Evolutionary conservation across 2,113 vertebrate species (phyloP), one percentile per base, ranked within the genome.

Genomic region (Bufo gargarizans): DNA sequence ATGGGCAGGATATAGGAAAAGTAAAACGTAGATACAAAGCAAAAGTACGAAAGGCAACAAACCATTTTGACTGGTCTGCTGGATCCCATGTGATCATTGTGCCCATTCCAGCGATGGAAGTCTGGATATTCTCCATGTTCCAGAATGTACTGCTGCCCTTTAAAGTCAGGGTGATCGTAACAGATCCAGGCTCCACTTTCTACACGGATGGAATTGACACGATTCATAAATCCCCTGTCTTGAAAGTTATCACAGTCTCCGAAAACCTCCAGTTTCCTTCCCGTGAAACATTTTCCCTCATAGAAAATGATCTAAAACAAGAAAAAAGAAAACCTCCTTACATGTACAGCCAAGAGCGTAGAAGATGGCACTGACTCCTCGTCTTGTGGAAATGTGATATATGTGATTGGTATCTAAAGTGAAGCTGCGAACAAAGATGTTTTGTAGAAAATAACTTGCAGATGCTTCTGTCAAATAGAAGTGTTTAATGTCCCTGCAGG

Each of bases 161-260:
- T 95, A 88, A 97, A 98, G 92, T 97, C 94, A 0, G 97, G 95
- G 89, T 97, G 97, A 85, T 96, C 94, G 0, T 93, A 99, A 93
- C 97, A 98, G 92, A 97, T 94, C 96, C 97, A 99, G 1, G 97
- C 96, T 0, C 96, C 95, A 0, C 96, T 97, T 93, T 97, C 96
- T 89, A 97, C 96, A 0, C 94, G 94, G 93, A 98, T 96, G 53
- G 97, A 98, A 94, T 97, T 98, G 88, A 97, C 96, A 0, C 95
- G 92, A 93, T 96, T 97, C 95, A 96, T 95, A 91, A 99, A 97
- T 47, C 97, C 97, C 43, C 94, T 91, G 91, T 97, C 97, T 93
- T 97, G 97, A 94, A 99, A 97, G 95, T 95, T 97, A 92, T 96
- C 94, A 43, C 97, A 97, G 94, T 95, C 96, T 81, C 97, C 96